Percentiles rank a stretch among this genome's conserved stretches.
phyloP scores from a whole-genome alignment of 2,888 invertebrate species.

The Mimas tiliae region DNA sequence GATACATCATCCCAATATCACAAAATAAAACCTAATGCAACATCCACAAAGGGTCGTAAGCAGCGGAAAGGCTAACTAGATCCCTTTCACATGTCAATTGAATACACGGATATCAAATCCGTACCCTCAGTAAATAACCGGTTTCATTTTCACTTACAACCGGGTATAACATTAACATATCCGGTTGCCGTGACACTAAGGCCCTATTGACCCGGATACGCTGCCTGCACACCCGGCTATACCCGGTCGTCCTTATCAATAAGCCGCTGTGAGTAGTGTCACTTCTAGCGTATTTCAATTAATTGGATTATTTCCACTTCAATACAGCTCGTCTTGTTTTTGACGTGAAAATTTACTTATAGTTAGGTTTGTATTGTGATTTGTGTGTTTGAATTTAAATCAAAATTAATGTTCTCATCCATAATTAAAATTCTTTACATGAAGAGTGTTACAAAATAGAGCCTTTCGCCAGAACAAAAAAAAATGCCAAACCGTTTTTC shows the following conservation, averaged over 20 bases:
- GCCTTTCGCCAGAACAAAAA: no score
- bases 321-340: slow-evolving; percentile 19
- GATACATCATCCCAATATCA: slow-evolving; percentile 14
- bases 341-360: slow-evolving; percentile 17
- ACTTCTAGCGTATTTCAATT: slow-evolving; percentile 39
- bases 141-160: slow-evolving; percentile 33
- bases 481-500: no score
- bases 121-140: slow-evolving; percentile 31
- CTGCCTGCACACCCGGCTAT: slow-evolving; percentile 27
- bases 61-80: slow-evolving; percentile 26
- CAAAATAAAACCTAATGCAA: slow-evolving; percentile 1
- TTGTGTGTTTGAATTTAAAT: not conserved
- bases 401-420: no score
- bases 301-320: slow-evolving; percentile 34
- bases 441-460: no score
- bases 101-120: slow-evolving; percentile 30
- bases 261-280: slow-evolving; percentile 27
- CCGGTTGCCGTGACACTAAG: slow-evolving; percentile 30
- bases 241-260: slow-evolving; percentile 33
- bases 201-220: slow-evolving; percentile 36
- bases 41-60: slow-evolving; percentile 16
- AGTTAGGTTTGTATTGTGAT: not conserved
- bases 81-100: slow-evolving; percentile 32
- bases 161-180: slow-evolving; percentile 31
- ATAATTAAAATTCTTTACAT: no score